A percentile compares a stretch with the other conserved stretches of the same genome.
These are phyloP conservation scores for Dascyllus trimaculatus DNA, from an alignment of 2,113 vertebrate species.

Conservation along the genomic window DNA sequence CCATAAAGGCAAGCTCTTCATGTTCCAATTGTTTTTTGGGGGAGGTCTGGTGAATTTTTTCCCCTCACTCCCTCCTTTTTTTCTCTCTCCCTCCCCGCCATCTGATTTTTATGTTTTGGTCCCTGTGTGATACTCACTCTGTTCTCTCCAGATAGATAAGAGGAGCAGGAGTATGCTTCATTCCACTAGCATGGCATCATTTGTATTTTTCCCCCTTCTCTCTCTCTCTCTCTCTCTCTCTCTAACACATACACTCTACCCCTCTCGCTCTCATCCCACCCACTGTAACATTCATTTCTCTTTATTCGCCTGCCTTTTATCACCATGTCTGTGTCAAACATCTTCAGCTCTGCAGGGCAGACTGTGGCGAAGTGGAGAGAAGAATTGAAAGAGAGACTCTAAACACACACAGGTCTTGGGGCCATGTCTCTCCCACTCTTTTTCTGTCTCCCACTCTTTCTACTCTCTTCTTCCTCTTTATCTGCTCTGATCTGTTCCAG, in stretches of 20 bases:
- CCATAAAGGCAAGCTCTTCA: conserved; percentile 69
- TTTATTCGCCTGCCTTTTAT: conserved; percentile 48
- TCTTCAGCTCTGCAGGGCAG: conserved; percentile 32
- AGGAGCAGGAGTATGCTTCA: conserved; percentile 59
- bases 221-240: neutral
- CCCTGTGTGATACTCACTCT: conserved; percentile 61
- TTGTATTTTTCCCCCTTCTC: conserved; percentile 33
- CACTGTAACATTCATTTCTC: conserved; percentile 33
- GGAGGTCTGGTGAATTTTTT: conserved; percentile 21
- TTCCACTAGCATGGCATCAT: conserved; percentile 70
- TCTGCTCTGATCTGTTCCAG: conserved; percentile 39
- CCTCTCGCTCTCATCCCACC: conserved; percentile 14
- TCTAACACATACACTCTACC: neutral
- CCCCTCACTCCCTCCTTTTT: neutral
- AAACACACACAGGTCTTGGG: conserved; percentile 26
- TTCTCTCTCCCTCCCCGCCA: conserved; percentile 45
- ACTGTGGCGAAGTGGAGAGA: conserved; percentile 30
- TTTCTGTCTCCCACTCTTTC: conserved; percentile 28
- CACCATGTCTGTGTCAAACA: conserved; percentile 48
- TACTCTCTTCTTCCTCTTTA: conserved; percentile 17
- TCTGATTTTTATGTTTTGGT: conserved; percentile 66
- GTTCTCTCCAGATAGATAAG: conserved; percentile 65
- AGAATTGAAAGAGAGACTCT: conserved; percentile 11
- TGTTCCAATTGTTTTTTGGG: conserved; percentile 64
- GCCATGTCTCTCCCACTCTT: conserved; percentile 32